phyloP scores from a whole-genome alignment of 2,113 vertebrate genomes.

The Antigone vipio region DNA sequence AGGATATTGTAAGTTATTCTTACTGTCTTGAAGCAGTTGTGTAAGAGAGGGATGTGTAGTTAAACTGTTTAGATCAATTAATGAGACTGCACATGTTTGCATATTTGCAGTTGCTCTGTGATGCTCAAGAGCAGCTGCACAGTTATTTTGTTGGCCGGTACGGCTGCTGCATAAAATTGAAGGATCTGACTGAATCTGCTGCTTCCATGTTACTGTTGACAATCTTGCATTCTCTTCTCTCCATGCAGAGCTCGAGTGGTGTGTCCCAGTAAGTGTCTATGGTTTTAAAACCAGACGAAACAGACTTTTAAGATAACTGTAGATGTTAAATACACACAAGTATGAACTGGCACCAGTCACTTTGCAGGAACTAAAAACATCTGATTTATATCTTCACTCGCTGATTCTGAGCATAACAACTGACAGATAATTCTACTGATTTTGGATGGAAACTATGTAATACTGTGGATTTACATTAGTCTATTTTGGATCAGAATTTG shows the following conservation, averaged over 20 bases:
- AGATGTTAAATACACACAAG: background rate
- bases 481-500: background rate
- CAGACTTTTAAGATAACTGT: background rate
- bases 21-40: background rate
- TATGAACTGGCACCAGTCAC: background rate
- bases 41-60: background rate
- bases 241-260: background rate
- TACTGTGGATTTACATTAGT: background rate
- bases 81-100: background rate
- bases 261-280: background rate
- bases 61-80: background rate
- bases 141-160: background rate
- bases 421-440: background rate
- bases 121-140: background rate
- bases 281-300: background rate
- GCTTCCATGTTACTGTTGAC: background rate
- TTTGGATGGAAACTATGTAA: background rate
- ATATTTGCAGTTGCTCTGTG: background rate
- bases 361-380: background rate
- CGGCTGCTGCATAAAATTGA: background rate
- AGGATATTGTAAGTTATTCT: background rate
- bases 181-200: background rate
- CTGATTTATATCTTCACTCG: background rate
- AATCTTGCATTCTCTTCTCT: background rate
- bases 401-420: background rate